Evolutionary conservation across 2,797 vertebrate species (phyloP).

Genomic region (Bradypodion ventrale): DNA sequence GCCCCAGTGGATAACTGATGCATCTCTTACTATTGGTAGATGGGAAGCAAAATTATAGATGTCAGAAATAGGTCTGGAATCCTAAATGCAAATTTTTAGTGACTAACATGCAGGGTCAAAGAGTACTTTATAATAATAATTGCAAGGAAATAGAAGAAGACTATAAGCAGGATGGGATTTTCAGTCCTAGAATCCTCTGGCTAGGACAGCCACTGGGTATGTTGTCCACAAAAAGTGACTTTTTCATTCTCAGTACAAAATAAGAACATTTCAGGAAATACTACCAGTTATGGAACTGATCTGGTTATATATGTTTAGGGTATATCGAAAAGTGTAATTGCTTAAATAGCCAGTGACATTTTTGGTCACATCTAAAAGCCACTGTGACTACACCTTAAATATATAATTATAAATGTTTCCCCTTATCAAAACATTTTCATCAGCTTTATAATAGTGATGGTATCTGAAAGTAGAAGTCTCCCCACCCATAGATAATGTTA

Average conservation of each 20-base stretch:
- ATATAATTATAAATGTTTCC: neutral
- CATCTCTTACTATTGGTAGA: too few relatives aligned
- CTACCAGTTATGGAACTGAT: neutral
- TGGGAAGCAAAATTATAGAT: too few relatives aligned
- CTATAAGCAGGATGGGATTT: too few relatives aligned
- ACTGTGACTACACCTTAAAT: neutral
- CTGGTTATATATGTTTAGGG: too few relatives aligned
- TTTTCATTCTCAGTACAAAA: neutral
- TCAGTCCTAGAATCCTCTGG: too few relatives aligned
- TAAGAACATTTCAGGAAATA: neutral
- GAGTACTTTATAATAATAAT: too few relatives aligned
- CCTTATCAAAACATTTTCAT: rapidly evolving
- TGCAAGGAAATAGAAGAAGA: too few relatives aligned
- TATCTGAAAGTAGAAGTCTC: neutral
- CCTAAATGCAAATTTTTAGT: too few relatives aligned
- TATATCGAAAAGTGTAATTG: neutral
- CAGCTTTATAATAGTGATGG: neutral
- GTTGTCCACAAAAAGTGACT: neutral
- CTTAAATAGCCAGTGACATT: neutral
- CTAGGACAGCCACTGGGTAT: too few relatives aligned
- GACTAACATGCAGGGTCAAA: too few relatives aligned
- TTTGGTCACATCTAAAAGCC: neutral
- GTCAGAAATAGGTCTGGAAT: too few relatives aligned
- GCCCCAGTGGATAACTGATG: too few relatives aligned
- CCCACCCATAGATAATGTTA: neutral